Evolutionary conservation across 2,113 vertebrate species (phyloP), one percentile per base, ranked within the genome.

Genomic region (Pleuronectes platessa): DNA sequence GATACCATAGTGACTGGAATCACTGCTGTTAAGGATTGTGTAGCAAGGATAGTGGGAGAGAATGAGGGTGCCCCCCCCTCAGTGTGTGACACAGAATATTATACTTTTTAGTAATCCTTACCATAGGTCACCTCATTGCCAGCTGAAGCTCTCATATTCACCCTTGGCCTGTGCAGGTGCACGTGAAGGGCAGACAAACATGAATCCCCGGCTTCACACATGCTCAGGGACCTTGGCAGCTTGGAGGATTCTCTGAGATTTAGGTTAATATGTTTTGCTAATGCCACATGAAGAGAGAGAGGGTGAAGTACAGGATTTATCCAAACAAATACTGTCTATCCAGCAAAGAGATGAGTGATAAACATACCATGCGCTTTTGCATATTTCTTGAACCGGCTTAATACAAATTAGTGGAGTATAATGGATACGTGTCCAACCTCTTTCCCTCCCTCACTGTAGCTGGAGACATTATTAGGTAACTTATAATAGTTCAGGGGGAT

Each of bases 201-300:
- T 31, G 31, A 31, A 31, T 31, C 31, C 31, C 5, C 31, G 31
- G 70, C 71, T 66, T 55, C 56, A 61, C 76, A 76, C 83, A 74
- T 67, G 51, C 55, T 79, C 23, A 65, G 54, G 63, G 82, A 90
- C 71, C 68, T 77, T 83, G 83, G 72, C 74, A 37, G 21, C 49
- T 49, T 18, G 47, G 47, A 49, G 47, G 47, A 49, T 18, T 18
- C 47, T 51, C 15, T 27, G 17, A 81, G 83, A 87, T 90, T 90
- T 87, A 75, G 85, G 77, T 83, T 85, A 42, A 83, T 87, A 86
- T 88, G 83, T 76, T 15, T 15, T 24, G 31, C 82, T 79, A 77
- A 56, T 61, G 23, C 64, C 45, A 83, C 49, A 31, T 49, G 24
- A 69, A 40, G 60, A 61, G 27, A 83, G 63, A 26, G 51, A 24